Conservation (phyloP, 2,888 invertebrate genomes). For the Metopia argyrocephala region DNA sequence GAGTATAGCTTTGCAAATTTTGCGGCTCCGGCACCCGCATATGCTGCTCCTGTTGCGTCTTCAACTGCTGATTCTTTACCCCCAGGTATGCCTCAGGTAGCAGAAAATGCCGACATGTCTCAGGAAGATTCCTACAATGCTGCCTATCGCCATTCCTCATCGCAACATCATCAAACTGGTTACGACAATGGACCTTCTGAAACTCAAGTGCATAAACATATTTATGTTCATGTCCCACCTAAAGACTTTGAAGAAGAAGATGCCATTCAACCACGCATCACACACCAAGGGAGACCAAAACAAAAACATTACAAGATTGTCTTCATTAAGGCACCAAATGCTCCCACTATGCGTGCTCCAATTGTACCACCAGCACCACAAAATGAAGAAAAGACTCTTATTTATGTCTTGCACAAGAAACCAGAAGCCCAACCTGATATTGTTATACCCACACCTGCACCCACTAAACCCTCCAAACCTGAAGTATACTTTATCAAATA, state of each 20-base stretch:
- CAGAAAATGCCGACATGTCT: not conserved
- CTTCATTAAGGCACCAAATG: conserved; percentile 93
- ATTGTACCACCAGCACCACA: conserved; percentile 88
- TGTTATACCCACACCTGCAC: conserved; percentile 85
- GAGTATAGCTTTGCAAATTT: conserved; percentile 71
- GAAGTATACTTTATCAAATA: conserved; percentile 89
- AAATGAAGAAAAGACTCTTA: conserved; percentile 91
- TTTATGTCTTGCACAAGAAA: conserved; percentile 92
- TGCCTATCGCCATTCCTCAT: conserved; percentile 71
- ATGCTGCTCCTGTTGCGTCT: conserved; percentile 50
- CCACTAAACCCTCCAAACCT: conserved; percentile 91
- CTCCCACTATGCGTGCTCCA: conserved; percentile 87
- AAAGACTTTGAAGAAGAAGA: conserved; percentile 76
- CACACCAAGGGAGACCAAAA: conserved; percentile 80
- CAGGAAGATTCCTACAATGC: conserved; percentile 74
- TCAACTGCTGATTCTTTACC: not conserved
- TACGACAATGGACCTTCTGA: conserved; percentile 71
- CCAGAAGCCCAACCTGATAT: conserved; percentile 90
- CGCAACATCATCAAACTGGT: conserved; percentile 69
- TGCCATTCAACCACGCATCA: conserved; percentile 71
- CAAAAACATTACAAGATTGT: conserved; percentile 95
- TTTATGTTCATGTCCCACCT: conserved; percentile 77
- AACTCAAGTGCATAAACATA: conserved; percentile 75
- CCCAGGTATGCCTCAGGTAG: not conserved
- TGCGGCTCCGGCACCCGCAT: conserved; percentile 63